phyloP scores from a whole-genome alignment of 2,888 invertebrate species.

The Cheilosia grossa region DNA sequence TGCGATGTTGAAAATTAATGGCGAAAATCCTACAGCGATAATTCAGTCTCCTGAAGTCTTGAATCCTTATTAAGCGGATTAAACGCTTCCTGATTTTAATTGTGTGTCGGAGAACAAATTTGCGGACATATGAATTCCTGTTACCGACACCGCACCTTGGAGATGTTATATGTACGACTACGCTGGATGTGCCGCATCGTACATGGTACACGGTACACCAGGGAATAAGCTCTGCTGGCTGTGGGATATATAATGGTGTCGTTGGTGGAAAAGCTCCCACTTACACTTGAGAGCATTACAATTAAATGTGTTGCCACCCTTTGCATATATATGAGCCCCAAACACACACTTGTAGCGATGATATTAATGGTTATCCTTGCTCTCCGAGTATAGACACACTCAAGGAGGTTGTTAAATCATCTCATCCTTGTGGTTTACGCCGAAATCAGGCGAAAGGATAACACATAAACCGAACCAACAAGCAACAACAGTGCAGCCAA shows the following conservation, averaged over 20 bases:
- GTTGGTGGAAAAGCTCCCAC: conserved; percentile 19
- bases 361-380: conserved; percentile 43
- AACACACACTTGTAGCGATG: conserved; percentile 12
- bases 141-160: conserved; percentile 70
- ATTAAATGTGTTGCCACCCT: conserved; percentile 65
- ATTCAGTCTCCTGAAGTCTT: conserved; percentile 72
- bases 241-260: neutral
- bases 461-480: conserved; percentile 45
- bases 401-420: conserved; percentile 41
- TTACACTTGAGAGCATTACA: conserved; percentile 67
- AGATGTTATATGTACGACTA: conserved; percentile 19
- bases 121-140: conserved; percentile 75
- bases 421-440: conserved; percentile 31
- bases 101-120: conserved; percentile 78
- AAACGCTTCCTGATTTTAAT: conserved; percentile 82
- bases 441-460: conserved; percentile 61
- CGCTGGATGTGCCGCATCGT: conserved; percentile 17
- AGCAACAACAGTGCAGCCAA: conserved; percentile 57
- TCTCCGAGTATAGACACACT: conserved; percentile 5
- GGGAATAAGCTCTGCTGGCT: conserved; percentile 6
- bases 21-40: conserved; percentile 73
- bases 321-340: conserved; percentile 39
- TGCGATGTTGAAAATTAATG: conserved; percentile 69
- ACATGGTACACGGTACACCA: neutral
- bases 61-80: conserved; percentile 82